Evolutionary conservation across 2,113 vertebrate species (phyloP).

Genomic region (Clinocottus analis): DNA sequence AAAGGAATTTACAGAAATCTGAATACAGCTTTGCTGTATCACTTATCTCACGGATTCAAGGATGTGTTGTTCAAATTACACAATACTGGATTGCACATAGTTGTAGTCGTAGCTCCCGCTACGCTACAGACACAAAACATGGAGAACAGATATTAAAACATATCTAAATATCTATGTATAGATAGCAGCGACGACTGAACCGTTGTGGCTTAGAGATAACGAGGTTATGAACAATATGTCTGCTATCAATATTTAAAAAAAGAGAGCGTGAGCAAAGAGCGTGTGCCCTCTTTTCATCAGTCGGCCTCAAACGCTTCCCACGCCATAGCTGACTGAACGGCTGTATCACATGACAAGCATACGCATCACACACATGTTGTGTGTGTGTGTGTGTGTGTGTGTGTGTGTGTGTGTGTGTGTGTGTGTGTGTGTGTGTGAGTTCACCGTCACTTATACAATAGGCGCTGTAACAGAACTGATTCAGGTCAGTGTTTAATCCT

Average conservation of each 20-base stretch:
- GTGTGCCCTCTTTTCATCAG: slow-evolving; percentile 25
- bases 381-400: slow-evolving; percentile 12
- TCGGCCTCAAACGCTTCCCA: slow-evolving; percentile 52
- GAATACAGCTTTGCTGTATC: not conserved
- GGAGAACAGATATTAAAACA: too few species aligned
- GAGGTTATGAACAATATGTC: not conserved
- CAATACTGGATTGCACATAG: not conserved
- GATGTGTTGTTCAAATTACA: not conserved
- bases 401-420: slow-evolving; percentile 9
- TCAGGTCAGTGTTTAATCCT: slow-evolving; percentile 27
- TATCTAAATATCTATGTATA: too few species aligned
- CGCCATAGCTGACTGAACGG: slow-evolving; percentile 21
- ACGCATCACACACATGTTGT: not conserved
- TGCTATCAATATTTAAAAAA: not conserved
- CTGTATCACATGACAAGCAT: slow-evolving; percentile 41
- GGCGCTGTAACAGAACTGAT: not conserved
- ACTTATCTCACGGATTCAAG: too few species aligned
- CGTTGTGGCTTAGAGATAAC: slow-evolving; percentile 2
- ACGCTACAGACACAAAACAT: too few species aligned
- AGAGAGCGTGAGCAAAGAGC: not conserved
- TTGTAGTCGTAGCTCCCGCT: too few species aligned
- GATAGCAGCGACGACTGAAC: not conserved
- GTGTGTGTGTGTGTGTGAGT: slow-evolving; percentile 3
- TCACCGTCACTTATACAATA: slow-evolving; percentile 41
- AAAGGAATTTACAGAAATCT: not conserved